These are phyloP conservation scores for Molanna angustata DNA, from an alignment of 2,888 invertebrate species.

Conservation along the genomic window DNA sequence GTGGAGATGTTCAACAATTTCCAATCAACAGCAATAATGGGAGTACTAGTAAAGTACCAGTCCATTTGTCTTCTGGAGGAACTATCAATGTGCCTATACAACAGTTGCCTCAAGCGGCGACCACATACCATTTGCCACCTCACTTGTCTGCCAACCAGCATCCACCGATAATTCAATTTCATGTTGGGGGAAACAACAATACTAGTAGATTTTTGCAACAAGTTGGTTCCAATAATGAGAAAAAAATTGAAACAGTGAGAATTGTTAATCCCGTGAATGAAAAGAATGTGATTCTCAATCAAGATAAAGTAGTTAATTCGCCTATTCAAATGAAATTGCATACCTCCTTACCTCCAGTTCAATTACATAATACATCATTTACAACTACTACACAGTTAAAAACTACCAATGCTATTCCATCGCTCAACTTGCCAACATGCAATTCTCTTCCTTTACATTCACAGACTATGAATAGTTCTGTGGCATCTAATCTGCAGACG, in stretches of 20 bases:
- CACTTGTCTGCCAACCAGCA: constrained; percentile 6
- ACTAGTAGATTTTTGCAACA: constrained; percentile 3
- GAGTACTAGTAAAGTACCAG: too few species aligned
- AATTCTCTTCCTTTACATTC: too few species aligned
- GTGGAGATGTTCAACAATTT: constrained; percentile 47
- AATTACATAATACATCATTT: too few species aligned
- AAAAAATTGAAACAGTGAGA: background rate
- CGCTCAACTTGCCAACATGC: too few species aligned
- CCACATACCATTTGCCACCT: constrained; percentile 43
- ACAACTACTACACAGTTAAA: too few species aligned
- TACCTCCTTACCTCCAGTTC: too few species aligned
- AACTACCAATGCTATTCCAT: too few species aligned
- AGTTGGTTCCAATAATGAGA: background rate
- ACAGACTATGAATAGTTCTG: too few species aligned
- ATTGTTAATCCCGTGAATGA: too few species aligned
- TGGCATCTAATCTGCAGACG: too few species aligned
- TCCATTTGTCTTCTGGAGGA: constrained; percentile 47
- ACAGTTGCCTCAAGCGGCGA: constrained; percentile 44
- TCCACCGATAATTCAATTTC: constrained; percentile 50
- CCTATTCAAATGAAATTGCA: constrained; percentile 32
- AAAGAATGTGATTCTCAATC: background rate
- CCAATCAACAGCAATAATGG: too few species aligned
- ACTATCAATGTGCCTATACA: constrained; percentile 52
- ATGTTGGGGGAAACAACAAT: constrained; percentile 48
- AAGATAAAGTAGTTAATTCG: constrained; percentile 3